These are phyloP conservation scores for Siderastrea siderea DNA, from an alignment of 92 coral and sea anemone genomes.

Conservation along the genomic window DNA sequence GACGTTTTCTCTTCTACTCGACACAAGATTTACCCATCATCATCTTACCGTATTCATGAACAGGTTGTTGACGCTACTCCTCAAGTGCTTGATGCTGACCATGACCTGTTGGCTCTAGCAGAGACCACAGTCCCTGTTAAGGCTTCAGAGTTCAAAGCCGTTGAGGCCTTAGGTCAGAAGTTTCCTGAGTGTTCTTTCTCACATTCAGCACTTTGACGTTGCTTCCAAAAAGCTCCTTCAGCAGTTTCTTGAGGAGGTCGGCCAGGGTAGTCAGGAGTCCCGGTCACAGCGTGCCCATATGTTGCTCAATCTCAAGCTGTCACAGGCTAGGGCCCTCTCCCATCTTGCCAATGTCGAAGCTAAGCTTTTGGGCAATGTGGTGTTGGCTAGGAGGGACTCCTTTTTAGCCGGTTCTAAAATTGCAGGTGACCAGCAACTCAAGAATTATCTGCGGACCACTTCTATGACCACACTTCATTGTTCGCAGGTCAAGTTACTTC, in stretches of 20 bases:
- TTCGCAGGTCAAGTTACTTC: background rate
- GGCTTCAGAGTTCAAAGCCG: constrained; percentile 15
- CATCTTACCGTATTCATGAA: constrained; percentile 5
- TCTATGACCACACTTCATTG: background rate
- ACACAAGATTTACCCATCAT: background rate
- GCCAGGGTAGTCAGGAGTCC: background rate
- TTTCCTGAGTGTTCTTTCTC: constrained; percentile 6
- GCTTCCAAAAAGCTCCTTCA: constrained; percentile 27
- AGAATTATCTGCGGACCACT: constrained; percentile 3
- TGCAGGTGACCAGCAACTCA: constrained; percentile 1
- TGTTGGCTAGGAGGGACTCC: too few species aligned
- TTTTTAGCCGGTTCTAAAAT: background rate
- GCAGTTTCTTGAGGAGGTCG: constrained; percentile 14
- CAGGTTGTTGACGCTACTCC: constrained; percentile 3
- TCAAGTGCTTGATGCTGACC: constrained; percentile 8
- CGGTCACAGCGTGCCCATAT: constrained; percentile 29
- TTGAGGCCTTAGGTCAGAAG: constrained; percentile 3
- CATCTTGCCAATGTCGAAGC: too few species aligned
- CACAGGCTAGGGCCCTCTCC: background rate
- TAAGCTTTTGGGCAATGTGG: too few species aligned
- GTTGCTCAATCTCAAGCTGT: constrained; percentile 45
- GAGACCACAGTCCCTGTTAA: background rate
- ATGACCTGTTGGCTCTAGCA: background rate
- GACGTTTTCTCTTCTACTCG: too few species aligned
- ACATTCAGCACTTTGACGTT: constrained; percentile 33